A percentile compares a stretch with the other conserved stretches of the same genome.
These are phyloP conservation scores for Trichosurus vulpecula DNA, from an alignment of 2,797 vertebrate genomes.

Conservation along the genomic window DNA sequence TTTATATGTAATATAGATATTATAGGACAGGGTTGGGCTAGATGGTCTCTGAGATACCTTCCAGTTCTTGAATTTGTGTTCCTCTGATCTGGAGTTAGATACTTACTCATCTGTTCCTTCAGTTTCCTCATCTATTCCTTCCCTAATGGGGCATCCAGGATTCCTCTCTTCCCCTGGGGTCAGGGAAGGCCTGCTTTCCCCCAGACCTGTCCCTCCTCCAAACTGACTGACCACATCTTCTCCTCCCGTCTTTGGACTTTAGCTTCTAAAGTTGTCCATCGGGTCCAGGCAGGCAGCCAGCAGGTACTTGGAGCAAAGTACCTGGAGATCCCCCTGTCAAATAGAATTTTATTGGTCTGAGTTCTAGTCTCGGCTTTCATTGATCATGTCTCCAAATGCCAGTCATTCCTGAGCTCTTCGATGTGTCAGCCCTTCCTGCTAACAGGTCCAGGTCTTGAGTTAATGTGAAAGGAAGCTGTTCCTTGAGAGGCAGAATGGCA, in stretches of 20 bases:
- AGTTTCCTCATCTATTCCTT: not conserved
- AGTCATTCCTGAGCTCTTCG: not conserved
- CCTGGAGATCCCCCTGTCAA: not conserved
- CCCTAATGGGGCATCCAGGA: not conserved
- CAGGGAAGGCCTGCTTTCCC: not conserved
- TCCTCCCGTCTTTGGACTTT: not conserved
- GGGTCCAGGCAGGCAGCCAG: not conserved
- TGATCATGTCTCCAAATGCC: not conserved
- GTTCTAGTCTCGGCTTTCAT: not conserved
- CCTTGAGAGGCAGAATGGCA: not conserved
- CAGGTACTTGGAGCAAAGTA: not conserved
- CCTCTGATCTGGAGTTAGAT: not conserved
- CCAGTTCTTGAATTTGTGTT: not conserved
- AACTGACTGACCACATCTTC: not conserved
- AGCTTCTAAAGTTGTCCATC: not conserved
- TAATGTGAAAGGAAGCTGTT: not conserved
- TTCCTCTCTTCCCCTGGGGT: not conserved
- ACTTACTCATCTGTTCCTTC: no score
- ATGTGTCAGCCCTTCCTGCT: not conserved
- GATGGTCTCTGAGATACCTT: not conserved
- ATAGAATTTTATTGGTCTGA: not conserved
- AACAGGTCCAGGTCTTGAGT: not conserved
- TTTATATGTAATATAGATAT: no score
- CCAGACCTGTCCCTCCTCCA: not conserved
- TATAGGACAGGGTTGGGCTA: not conserved